These are phyloP conservation scores for Lutra lutra DNA, from an alignment of 2,797 vertebrate species.

Conservation along the genomic window DNA sequence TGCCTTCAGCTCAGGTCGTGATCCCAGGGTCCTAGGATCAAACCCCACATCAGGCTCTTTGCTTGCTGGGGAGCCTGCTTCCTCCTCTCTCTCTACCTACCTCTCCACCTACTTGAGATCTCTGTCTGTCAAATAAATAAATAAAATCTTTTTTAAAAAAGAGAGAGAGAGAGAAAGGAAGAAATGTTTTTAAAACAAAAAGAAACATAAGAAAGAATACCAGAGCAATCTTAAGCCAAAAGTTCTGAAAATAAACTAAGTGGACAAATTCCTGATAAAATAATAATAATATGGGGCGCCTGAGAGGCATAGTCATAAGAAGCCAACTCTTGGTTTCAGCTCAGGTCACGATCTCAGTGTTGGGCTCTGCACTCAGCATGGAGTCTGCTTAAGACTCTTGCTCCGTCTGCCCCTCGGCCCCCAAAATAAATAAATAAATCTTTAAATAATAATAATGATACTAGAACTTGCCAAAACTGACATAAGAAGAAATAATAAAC, in stretches of 20 bases:
- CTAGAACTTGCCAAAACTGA: neutral
- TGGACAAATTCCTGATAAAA: neutral
- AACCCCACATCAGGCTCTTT: no score
- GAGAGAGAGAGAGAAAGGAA: no score
- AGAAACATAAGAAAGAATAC: neutral
- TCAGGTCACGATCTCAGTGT: neutral
- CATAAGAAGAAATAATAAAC: neutral
- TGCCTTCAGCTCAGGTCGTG: no score
- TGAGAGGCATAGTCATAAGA: neutral
- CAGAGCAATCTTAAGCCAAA: neutral
- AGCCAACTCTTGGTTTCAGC: neutral
- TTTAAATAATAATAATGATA: no score
- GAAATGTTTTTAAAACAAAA: neutral
- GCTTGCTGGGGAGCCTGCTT: no score
- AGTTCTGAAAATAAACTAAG: neutral
- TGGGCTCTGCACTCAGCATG: neutral
- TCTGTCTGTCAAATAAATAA: no score
- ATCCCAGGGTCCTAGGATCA: no score
- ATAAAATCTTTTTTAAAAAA: no score
- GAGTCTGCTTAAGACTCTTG: neutral
- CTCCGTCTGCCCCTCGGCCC: neutral
- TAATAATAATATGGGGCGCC: neutral
- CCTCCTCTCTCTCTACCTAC: no score
- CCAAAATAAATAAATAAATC: no score
- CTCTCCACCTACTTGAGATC: no score